Percentiles rank a stretch among this genome's conserved stretches.
These are phyloP conservation scores for Petaurus breviceps DNA, from an alignment of 2,113 vertebrate species.

Conservation along the genomic window DNA sequence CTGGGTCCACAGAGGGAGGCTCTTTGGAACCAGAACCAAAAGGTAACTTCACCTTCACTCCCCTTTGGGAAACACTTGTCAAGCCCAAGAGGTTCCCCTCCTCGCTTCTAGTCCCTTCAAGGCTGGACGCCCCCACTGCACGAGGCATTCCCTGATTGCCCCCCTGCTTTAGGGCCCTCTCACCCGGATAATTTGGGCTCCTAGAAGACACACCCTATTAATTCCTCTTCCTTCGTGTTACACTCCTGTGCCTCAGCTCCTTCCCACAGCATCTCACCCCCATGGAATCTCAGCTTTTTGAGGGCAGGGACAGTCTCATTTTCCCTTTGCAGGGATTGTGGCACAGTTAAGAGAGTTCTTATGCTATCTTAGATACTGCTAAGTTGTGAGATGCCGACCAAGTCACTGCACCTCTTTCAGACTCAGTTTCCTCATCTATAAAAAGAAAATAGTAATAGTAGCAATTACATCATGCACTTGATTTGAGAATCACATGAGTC, in stretches of 20 bases:
- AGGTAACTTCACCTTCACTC: not conserved
- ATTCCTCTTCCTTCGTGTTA: not conserved
- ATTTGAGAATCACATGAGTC: not conserved
- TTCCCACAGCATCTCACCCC: not conserved
- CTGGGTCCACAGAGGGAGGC: not conserved
- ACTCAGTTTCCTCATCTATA: not conserved
- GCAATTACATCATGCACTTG: not conserved
- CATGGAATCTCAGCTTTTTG: not conserved
- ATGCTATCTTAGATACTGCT: not conserved
- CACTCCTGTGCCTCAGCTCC: not conserved
- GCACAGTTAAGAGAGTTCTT: not conserved
- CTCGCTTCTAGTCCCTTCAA: not conserved
- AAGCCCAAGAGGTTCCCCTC: not conserved
- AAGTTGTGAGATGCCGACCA: not conserved
- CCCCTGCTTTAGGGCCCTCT: not conserved
- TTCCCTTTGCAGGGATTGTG: not conserved
- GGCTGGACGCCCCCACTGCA: not conserved
- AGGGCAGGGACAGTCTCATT: not conserved
- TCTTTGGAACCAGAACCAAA: not conserved
- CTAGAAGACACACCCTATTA: not conserved
- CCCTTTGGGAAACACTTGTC: not conserved
- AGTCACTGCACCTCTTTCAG: not conserved
- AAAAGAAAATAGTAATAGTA: not conserved
- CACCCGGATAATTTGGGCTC: not conserved
- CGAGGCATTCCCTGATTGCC: not conserved